phyloP scores from a whole-genome alignment of 2,113 vertebrate genomes.

The human region GRCh38 chr6:60430501-60431000 shows the following conservation, averaged over 20 bases:
- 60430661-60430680: slow-evolving; percentile 15
- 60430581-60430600: neutral
- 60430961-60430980: too few relatives aligned
- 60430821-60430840: slow-evolving; percentile 14
- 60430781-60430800: neutral
- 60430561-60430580: slow-evolving; percentile 96
- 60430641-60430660: neutral
- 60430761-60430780: neutral
- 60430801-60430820: neutral
- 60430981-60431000: too few relatives aligned
- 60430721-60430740: neutral
- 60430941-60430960: neutral
- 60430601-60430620: neutral
- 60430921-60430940: neutral
- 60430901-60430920: neutral
- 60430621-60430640: neutral
- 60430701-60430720: neutral
- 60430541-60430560: slow-evolving; percentile 95
- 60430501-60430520: slow-evolving; percentile 96
- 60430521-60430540: slow-evolving; percentile 96
- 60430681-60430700: neutral
- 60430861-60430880: neutral
- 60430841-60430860: neutral
- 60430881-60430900: neutral
- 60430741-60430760: neutral